Evolutionary conservation across 2,113 vertebrate species (phyloP).

Genomic region (Xenus cinereus): DNA sequence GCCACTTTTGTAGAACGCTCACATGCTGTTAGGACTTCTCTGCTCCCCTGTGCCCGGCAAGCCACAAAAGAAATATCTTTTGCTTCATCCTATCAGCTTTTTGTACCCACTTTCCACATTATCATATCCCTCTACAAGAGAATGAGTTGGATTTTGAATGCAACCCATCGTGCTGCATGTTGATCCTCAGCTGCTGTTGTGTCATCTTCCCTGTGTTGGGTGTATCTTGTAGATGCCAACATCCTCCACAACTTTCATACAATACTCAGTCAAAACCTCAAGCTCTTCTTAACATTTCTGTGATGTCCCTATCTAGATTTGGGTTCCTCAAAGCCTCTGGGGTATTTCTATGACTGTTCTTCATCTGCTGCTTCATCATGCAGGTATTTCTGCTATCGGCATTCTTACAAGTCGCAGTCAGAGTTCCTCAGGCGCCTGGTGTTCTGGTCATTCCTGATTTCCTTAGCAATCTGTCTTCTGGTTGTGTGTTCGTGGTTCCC

Average conservation of each 20-base stretch:
- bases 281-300: neutral
- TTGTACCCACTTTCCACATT: neutral
- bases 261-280: neutral
- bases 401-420: neutral
- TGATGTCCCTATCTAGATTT: neutral
- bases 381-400: neutral
- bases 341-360: neutral
- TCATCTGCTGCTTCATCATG: neutral
- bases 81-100: neutral
- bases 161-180: neutral
- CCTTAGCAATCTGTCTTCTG: neutral
- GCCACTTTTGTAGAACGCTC: constrained; percentile 14
- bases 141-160: neutral
- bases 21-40: constrained; percentile 9
- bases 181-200: constrained; percentile 8
- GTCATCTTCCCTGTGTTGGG: neutral
- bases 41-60: neutral
- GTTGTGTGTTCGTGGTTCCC: neutral
- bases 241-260: neutral
- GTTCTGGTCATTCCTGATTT: neutral
- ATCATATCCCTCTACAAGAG: neutral
- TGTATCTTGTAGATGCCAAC: neutral
- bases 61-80: neutral
- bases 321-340: neutral
- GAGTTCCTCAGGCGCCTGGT: neutral